phyloP scores from a whole-genome alignment of 2,797 vertebrate genomes.

The Melanotaenia boesemani region DNA sequence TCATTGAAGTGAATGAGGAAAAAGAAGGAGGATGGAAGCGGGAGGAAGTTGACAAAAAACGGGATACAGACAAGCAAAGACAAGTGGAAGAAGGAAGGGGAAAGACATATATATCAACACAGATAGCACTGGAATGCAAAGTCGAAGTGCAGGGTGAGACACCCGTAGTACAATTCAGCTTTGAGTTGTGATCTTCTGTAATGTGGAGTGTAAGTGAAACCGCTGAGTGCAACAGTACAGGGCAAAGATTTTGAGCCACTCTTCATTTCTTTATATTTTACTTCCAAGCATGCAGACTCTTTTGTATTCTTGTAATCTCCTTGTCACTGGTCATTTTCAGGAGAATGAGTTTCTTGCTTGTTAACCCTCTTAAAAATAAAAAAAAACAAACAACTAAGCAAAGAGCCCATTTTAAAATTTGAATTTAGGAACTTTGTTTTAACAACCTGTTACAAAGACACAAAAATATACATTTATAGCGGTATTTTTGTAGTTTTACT shows the following conservation, averaged over 20 bases:
- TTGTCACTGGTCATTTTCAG: background rate
- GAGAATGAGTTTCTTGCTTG: background rate
- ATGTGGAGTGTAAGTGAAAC: background rate
- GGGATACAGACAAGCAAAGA: slow-evolving; percentile 57
- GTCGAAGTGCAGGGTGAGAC: slow-evolving; percentile 68
- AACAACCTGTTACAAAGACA: no score
- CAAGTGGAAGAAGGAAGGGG: slow-evolving; percentile 52
- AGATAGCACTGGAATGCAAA: slow-evolving; percentile 71
- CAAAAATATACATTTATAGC: no score
- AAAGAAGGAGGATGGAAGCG: slow-evolving; percentile 61
- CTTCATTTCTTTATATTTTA: no score
- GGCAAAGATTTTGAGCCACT: background rate
- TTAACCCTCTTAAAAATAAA: background rate
- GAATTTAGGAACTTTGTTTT: no score
- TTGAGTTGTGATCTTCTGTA: slow-evolving; percentile 20
- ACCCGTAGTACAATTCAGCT: slow-evolving; percentile 66
- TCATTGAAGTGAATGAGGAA: slow-evolving; percentile 50
- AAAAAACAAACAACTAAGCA: background rate
- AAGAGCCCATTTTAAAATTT: no score
- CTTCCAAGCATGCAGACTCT: background rate
- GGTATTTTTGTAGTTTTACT: no score
- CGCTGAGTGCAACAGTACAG: background rate
- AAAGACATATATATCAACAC: slow-evolving; percentile 58
- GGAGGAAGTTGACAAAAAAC: slow-evolving; percentile 55
- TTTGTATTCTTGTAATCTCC: background rate